Conservation (phyloP, 2,113 vertebrate species). For the Bufo gargarizans region DNA sequence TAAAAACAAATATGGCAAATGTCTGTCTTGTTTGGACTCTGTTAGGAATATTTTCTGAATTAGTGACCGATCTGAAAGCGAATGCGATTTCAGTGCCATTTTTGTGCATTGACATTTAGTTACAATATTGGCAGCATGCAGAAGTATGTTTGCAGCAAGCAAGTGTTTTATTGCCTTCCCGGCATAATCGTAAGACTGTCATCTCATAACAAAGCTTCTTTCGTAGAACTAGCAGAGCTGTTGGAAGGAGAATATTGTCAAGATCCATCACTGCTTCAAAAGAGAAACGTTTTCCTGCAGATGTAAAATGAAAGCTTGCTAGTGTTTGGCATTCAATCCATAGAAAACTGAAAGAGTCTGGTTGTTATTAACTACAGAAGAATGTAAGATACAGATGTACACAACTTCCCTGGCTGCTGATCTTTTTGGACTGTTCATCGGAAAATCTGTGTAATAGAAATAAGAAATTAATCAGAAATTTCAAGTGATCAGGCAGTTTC, state of each 20-base stretch:
- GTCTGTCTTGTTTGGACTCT: background rate
- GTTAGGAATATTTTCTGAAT: background rate
- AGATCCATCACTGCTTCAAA: background rate
- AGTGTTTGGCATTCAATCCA: background rate
- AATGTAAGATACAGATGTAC: constrained; percentile 1
- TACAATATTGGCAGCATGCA: background rate
- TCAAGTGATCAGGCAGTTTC: background rate
- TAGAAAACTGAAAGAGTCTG: background rate
- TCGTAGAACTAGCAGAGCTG: background rate
- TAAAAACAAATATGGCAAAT: background rate
- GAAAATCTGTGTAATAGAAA: background rate
- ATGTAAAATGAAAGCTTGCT: background rate
- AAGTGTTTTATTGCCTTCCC: background rate
- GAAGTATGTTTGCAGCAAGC: background rate
- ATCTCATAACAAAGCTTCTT: background rate
- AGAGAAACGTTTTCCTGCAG: constrained; percentile 16
- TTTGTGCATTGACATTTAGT: constrained; percentile 5
- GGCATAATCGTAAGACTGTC: background rate
- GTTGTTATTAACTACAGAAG: background rate
- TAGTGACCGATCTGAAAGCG: background rate
- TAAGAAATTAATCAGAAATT: background rate
- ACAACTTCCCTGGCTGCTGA: background rate
- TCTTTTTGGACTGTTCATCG: background rate
- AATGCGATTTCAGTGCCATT: background rate
- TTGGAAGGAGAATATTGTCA: background rate